Evolutionary conservation across 1,140 invertebrate genomes (phyloP).

Genomic region (Aleiodes sp.): DNA sequence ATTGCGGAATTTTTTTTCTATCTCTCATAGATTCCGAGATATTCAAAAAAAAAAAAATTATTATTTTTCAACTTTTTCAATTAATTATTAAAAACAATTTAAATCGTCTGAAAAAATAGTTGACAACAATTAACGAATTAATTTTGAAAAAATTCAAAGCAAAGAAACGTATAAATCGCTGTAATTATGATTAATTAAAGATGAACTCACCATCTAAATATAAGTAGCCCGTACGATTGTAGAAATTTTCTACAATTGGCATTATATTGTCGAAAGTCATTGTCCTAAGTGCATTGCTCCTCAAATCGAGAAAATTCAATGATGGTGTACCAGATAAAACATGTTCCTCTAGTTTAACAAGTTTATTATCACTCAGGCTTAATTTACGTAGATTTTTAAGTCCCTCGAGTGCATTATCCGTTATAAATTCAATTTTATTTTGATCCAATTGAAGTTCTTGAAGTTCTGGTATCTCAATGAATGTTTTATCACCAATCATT

Average conservation of each 20-base stretch:
- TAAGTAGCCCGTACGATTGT: constrained; percentile 75
- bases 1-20: no score
- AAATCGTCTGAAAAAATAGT: no score
- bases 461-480: constrained; percentile 77
- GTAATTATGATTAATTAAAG: not conserved
- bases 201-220: constrained; percentile 78
- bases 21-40: no score
- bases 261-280: constrained; percentile 77
- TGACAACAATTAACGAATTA: no score
- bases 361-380: constrained; percentile 76
- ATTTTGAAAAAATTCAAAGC: no score
- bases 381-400: constrained; percentile 74
- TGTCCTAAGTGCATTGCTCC: constrained; percentile 77
- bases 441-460: constrained; percentile 77
- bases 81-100: no score
- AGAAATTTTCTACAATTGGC: constrained; percentile 79
- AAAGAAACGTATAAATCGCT: no score
- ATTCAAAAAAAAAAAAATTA: no score
- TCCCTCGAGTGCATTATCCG: constrained; percentile 76
- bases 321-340: constrained; percentile 73
- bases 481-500: constrained; percentile 77
- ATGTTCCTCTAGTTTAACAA: constrained; percentile 72
- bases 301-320: constrained; percentile 76
- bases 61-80: no score
- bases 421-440: constrained; percentile 76